Conservation (phyloP, 2,797 vertebrate species). For the Pseudochromis fuscus region DNA sequence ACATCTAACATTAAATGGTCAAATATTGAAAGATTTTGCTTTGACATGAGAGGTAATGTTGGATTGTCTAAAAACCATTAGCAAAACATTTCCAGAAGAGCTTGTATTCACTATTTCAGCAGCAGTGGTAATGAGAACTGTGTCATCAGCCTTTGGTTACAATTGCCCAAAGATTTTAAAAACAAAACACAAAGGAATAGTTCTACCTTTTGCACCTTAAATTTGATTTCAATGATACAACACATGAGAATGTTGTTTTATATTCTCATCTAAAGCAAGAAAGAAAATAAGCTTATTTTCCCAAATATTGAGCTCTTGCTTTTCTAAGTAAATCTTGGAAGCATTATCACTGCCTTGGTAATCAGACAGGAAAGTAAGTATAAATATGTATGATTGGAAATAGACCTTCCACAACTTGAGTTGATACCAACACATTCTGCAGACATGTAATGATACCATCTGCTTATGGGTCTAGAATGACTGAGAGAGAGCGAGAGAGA, state of each 20-base stretch:
- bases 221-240: neutral
- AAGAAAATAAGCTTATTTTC: neutral
- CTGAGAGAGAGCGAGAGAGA: constrained; percentile 40
- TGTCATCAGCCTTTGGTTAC: neutral
- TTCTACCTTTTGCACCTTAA: neutral
- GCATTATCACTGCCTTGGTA: constrained; percentile 15
- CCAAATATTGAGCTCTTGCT: neutral
- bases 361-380: constrained; percentile 40
- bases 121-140: neutral
- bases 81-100: constrained; percentile 5
- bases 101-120: neutral
- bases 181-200: neutral
- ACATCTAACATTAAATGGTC: neutral
- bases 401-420: constrained; percentile 53
- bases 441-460: constrained; percentile 80
- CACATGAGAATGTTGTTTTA: neutral
- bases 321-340: constrained; percentile 13
- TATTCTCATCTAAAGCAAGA: constrained; percentile 4
- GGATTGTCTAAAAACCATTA: too few species aligned
- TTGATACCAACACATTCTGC: constrained; percentile 67
- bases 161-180: neutral
- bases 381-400: constrained; percentile 53
- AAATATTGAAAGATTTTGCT: neutral
- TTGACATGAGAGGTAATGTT: neutral
- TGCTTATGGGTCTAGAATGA: constrained; percentile 66